Evolutionary conservation across 2,888 invertebrate species (phyloP), one percentile per base, ranked within the genome.

Genomic region (Sipha maydis): DNA sequence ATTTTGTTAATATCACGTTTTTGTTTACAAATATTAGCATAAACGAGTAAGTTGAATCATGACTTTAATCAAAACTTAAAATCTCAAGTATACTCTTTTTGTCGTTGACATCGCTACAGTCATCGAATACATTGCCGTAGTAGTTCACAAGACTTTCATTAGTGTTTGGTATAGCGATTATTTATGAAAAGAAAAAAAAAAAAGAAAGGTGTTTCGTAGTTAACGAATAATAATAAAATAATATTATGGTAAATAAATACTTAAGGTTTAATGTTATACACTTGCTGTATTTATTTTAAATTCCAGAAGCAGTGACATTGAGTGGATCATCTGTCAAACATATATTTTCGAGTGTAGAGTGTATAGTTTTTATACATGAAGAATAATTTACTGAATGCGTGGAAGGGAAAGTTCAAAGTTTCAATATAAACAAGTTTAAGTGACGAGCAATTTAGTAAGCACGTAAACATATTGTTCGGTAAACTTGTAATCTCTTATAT

Each of bases 1-100:
- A 75, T 75, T 83, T 83, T 83, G 38, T 75, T 61, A 83, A 83
- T 38, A 75, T 83, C 83, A 38, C 56, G 73, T 83, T 83, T 75
- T 75, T 38, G 21, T 75, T 56, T 56, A 83, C 54, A 83, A 75
- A 83, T 75, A 75, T 83, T 83, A 75, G 56, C 83, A 75, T 83
- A 83, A 11, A 83, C 21, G 28, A 71, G 34, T 56, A 75, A 56
- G 34, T 83, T 73, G 48, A 83, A 56, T 38, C 34, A 75, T 56
- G 38, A 28, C 31, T 83, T 73, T 83, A 83, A 83, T 83, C 73
- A 54, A 83, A 73, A 83, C 73, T 71, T 73, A 73, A n/a, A 73
- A 83, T 54, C 73, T 83, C 31, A 25, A 54, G 83, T 83, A 67
- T 11, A 54, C 41, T 3, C n/a, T 54, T 71, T 48, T 34, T 71